phyloP scores from a whole-genome alignment of 2,888 invertebrate species.

The Penaeus monodon region DNA sequence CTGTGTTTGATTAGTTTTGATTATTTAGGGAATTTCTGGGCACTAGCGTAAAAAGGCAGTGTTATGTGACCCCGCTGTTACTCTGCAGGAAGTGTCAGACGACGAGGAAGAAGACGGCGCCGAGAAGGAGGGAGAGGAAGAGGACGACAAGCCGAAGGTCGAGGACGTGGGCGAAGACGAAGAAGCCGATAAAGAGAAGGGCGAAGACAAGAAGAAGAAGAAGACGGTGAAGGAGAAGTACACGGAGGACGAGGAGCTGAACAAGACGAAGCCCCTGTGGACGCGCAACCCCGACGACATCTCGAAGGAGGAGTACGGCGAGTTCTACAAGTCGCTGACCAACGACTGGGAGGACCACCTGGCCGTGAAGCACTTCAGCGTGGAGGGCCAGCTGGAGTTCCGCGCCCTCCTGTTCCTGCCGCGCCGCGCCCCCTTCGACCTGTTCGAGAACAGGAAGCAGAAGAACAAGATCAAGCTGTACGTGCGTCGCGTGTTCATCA shows the following conservation, averaged over 20 bases:
- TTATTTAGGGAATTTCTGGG: too few relatives aligned
- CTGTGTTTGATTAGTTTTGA: too few relatives aligned
- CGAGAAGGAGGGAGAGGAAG: conserved; percentile 37
- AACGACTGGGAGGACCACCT: conserved; percentile 99
- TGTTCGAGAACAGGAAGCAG: conserved; percentile 97
- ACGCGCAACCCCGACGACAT: conserved; percentile 97
- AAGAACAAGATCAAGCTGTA: conserved; percentile 99
- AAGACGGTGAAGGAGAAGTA: conserved; percentile 64
- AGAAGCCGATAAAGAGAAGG: conserved; percentile 54
- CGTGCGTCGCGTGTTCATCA: conserved; percentile 97
- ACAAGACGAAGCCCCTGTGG: conserved; percentile 99
- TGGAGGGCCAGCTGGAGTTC: conserved; percentile 95
- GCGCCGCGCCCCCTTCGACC: conserved; percentile 93
- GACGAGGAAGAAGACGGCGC: conserved; percentile 58
- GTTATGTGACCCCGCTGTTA: neutral
- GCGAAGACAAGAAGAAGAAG: conserved; percentile 57
- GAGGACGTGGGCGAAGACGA: conserved; percentile 63
- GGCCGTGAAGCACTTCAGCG: conserved; percentile 95
- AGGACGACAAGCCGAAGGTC: conserved; percentile 59
- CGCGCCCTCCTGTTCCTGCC: conserved; percentile 92
- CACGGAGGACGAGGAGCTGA: conserved; percentile 73
- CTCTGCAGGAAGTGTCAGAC: conserved; percentile 58
- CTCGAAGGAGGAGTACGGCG: conserved; percentile 95
- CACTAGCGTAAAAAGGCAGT: neutral
- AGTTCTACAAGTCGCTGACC: conserved; percentile 97